Evolutionary conservation across 2,888 invertebrate genomes (phyloP).

Genomic region (Gymnocheta viridis): DNA sequence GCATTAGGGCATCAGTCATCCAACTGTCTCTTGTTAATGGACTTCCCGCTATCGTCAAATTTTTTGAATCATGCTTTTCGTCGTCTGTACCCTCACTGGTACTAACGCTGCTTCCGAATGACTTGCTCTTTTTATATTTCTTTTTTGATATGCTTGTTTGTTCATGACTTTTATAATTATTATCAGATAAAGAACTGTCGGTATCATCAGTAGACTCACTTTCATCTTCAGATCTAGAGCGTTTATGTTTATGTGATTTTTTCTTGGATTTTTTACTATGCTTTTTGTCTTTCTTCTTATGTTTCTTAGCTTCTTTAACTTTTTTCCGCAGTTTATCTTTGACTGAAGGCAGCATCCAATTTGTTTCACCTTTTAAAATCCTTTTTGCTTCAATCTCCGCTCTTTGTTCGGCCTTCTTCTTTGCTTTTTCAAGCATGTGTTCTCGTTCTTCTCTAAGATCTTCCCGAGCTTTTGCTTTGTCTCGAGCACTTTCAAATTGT

Average conservation of each 20-base stretch:
- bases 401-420: conserved; percentile 74
- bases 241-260: conserved; percentile 63
- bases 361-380: conserved; percentile 76
- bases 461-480: conserved; percentile 76
- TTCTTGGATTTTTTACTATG: conserved; percentile 71
- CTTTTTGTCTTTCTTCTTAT: conserved; percentile 74
- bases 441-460: conserved; percentile 77
- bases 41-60: conserved; percentile 79
- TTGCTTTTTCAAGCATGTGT: conserved; percentile 76
- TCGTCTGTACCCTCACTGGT: conserved; percentile 1
- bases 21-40: conserved; percentile 86
- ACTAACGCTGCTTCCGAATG: not conserved
- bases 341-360: conserved; percentile 78
- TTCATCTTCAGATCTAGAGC: conserved; percentile 38
- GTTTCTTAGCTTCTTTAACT: conserved; percentile 79
- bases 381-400: conserved; percentile 73
- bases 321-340: conserved; percentile 73
- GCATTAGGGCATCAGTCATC: conserved; percentile 86
- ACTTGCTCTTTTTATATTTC: conserved; percentile 10
- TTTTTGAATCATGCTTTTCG: conserved; percentile 83
- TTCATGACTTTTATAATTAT: conserved; percentile 30
- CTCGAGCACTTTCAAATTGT: conserved; percentile 78
- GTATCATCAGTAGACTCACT: conserved; percentile 55
- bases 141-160: conserved; percentile 62
- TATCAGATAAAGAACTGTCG: conserved; percentile 53